Percentiles rank a stretch among this genome's conserved stretches.
Conservation (phyloP, 2,888 invertebrate species). For the Stenodera caucasica region DNA sequence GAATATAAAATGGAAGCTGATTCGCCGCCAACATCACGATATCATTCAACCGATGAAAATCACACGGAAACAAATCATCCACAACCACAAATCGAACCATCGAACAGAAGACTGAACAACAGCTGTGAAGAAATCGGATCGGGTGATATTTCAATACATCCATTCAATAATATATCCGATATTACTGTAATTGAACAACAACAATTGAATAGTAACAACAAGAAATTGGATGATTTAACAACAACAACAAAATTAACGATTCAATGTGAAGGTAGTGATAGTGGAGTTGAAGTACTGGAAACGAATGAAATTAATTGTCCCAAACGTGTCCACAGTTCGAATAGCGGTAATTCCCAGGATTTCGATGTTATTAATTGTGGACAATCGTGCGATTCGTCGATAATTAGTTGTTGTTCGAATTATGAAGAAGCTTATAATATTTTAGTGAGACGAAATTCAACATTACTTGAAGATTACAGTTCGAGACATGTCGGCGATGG, state of each 20-base stretch:
- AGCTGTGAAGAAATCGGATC: slow-evolving; percentile 40
- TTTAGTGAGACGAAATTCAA: slow-evolving; percentile 53
- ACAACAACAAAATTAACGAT: slow-evolving; percentile 16
- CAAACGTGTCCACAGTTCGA: slow-evolving; percentile 61
- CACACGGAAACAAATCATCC: slow-evolving; percentile 12
- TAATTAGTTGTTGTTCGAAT: slow-evolving; percentile 77
- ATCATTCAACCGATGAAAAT: slow-evolving; percentile 22
- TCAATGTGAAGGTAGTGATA: slow-evolving; percentile 73
- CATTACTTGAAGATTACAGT: slow-evolving; percentile 51
- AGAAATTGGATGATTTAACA: not conserved
- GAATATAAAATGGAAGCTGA: slow-evolving; percentile 31
- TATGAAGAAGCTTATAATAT: slow-evolving; percentile 64
- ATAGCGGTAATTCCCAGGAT: slow-evolving; percentile 66
- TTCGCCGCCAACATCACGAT: slow-evolving; percentile 20
- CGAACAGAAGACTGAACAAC: slow-evolving; percentile 25
- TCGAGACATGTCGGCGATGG: slow-evolving; percentile 57
- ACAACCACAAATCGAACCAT: slow-evolving; percentile 16
- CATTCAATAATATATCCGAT: slow-evolving; percentile 42
- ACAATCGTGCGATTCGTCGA: slow-evolving; percentile 75
- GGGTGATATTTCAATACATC: slow-evolving; percentile 45
- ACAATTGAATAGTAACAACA: slow-evolving; percentile 4
- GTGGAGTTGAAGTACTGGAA: slow-evolving; percentile 73
- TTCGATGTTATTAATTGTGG: slow-evolving; percentile 62
- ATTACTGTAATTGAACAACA: slow-evolving; percentile 46
- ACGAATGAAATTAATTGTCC: slow-evolving; percentile 54